Conservation (phyloP, 2,888 invertebrate species). For the Amphipoea lucens region DNA sequence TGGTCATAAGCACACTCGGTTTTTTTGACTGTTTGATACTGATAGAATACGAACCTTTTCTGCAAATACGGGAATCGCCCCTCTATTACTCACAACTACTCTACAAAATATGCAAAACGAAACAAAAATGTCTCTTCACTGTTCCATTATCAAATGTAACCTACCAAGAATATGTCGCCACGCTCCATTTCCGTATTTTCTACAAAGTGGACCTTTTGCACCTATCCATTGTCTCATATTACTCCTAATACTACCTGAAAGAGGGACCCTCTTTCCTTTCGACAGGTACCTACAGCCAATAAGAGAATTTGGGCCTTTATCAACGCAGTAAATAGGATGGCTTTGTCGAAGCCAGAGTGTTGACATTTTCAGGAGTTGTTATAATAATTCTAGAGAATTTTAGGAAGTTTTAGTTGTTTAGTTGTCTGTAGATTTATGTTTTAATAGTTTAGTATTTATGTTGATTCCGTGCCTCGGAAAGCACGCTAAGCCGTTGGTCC, state of each 20-base stretch:
- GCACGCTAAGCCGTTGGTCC: no score
- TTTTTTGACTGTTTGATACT: neutral
- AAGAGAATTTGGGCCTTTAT: slow-evolving; percentile 63
- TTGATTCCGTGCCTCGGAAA: no score
- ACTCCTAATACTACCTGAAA: slow-evolving; percentile 41
- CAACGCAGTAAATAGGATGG: slow-evolving; percentile 64
- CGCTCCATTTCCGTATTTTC: neutral
- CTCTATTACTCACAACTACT: neutral
- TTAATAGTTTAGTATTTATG: neutral
- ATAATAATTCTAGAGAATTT: slow-evolving; percentile 39
- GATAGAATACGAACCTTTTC: neutral
- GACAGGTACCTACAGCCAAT: slow-evolving; percentile 59
- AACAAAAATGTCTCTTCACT: no score
- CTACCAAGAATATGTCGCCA: neutral
- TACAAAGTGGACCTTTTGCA: slow-evolving; percentile 44
- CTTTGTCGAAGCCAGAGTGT: slow-evolving; percentile 43
- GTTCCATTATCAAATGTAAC: no score
- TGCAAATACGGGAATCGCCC: neutral
- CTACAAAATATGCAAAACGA: no score
- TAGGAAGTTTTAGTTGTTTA: neutral
- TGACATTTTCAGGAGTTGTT: slow-evolving; percentile 52
- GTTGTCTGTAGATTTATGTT: neutral
- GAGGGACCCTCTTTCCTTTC: slow-evolving; percentile 48
- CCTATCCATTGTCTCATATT: slow-evolving; percentile 37
- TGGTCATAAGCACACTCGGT: no score